A percentile compares a stretch with the other conserved stretches of the same genome.
These are phyloP conservation scores for Drosophila tropicalis DNA, from an alignment of 1,140 invertebrate genomes.

Conservation along the genomic window DNA sequence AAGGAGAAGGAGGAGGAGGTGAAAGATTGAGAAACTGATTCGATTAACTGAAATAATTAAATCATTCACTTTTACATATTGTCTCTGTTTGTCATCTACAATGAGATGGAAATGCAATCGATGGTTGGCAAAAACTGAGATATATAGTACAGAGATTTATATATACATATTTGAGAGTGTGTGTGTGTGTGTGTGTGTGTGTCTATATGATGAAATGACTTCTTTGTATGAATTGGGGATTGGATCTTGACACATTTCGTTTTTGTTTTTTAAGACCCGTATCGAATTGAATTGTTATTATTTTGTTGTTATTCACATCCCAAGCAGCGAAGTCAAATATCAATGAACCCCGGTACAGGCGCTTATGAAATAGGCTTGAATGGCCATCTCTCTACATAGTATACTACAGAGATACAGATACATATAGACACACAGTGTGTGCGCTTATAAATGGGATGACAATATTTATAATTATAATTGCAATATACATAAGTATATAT, in stretches of 20 bases:
- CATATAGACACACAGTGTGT: neutral
- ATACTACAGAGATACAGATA: slow-evolving; percentile 16
- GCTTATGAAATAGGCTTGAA: slow-evolving; percentile 76
- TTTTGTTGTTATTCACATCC: slow-evolving; percentile 15
- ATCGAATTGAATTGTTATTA: slow-evolving; percentile 6
- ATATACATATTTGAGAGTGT: neutral
- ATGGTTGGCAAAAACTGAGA: slow-evolving; percentile 9
- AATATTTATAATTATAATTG: slow-evolving; percentile 46
- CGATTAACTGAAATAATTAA: slow-evolving; percentile 73
- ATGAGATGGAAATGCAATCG: slow-evolving; percentile 10
- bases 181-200: too few species aligned
- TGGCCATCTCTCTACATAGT: slow-evolving; percentile 20
- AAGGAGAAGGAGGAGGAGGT: neutral
- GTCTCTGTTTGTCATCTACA: slow-evolving; percentile 1
- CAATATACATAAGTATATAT: slow-evolving; percentile 41
- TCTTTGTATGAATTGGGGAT: neutral
- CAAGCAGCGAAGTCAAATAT: slow-evolving; percentile 60
- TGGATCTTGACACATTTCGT: slow-evolving; percentile 17
- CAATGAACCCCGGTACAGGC: slow-evolving; percentile 66
- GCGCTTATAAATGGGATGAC: slow-evolving; percentile 22
- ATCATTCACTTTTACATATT: slow-evolving; percentile 59
- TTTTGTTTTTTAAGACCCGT: slow-evolving; percentile 8
- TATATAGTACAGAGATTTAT: slow-evolving; percentile 2
- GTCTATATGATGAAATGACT: neutral
- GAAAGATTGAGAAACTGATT: slow-evolving; percentile 55